phyloP scores from a whole-genome alignment of 2,113 vertebrate genomes.

The Copsychus sechellarum region DNA sequence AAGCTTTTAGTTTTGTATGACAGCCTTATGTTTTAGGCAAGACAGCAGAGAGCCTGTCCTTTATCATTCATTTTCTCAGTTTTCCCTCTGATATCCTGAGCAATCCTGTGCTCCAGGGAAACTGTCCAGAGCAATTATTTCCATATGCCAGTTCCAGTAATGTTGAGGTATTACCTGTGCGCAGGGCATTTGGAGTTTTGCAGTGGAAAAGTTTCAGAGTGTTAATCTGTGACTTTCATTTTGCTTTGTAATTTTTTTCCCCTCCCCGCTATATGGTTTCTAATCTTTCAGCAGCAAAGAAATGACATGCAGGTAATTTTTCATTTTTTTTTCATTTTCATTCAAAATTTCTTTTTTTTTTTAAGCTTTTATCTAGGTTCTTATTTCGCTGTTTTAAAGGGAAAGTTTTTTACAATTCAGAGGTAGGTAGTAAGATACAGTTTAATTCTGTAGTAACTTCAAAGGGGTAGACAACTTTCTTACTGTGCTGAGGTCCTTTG shows the following conservation, averaged over 20 bases:
- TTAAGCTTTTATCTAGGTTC: background rate
- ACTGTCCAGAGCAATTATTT: background rate
- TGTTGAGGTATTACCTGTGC: background rate
- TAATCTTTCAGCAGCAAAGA: background rate
- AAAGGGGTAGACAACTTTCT: background rate
- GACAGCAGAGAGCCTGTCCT: background rate
- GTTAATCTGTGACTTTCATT: rapidly evolving
- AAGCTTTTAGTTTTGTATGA: background rate
- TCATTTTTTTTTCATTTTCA: too few relatives aligned
- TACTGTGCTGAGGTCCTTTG: rapidly evolving
- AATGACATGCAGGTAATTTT: background rate
- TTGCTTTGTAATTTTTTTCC: background rate
- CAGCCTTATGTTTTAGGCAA: background rate
- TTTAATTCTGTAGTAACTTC: background rate
- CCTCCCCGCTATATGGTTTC: rapidly evolving
- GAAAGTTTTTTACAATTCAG: background rate
- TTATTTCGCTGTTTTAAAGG: background rate
- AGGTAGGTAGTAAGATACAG: background rate
- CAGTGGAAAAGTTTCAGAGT: background rate
- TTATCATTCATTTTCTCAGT: background rate
- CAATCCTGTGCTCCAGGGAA: background rate
- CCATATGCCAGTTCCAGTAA: background rate
- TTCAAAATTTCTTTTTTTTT: too few relatives aligned
- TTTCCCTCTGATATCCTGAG: background rate
- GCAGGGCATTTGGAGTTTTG: background rate